phyloP scores from a whole-genome alignment of 1,140 invertebrate species.

The Brachionus sp. region DNA sequence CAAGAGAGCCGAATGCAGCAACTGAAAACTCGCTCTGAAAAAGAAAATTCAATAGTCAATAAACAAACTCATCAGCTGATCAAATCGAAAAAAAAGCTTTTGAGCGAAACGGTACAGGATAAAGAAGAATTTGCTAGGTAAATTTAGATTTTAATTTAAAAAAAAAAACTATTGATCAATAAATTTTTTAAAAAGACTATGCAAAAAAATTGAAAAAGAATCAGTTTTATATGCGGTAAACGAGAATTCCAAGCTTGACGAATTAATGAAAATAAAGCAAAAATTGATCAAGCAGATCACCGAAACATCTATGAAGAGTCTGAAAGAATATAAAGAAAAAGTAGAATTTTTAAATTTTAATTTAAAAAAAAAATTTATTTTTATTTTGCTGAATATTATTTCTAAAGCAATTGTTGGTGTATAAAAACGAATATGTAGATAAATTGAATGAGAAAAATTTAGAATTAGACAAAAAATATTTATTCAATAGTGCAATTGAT shows the following conservation, averaged over 20 bases:
- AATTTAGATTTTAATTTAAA: neutral
- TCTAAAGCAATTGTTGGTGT: neutral
- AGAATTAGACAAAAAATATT: constrained; percentile 1
- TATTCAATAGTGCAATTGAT: neutral
- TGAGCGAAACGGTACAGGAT: neutral
- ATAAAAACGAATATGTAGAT: neutral
- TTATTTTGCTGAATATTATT: neutral
- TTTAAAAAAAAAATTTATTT: neutral
- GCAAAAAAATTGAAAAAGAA: constrained; percentile 41
- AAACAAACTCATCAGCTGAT: constrained; percentile 37
- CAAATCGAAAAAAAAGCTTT: constrained; percentile 17
- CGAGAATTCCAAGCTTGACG: constrained; percentile 25
- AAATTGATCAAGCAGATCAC: neutral
- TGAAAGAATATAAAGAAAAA: constrained; percentile 25
- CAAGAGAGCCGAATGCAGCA: constrained; percentile 20
- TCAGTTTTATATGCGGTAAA: constrained; percentile 8
- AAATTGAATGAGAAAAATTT: neutral
- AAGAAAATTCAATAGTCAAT: constrained; percentile 10
- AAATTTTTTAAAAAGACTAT: neutral
- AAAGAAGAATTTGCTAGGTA: constrained; percentile 43
- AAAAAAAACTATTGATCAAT: neutral
- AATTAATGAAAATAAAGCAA: constrained; percentile 11
- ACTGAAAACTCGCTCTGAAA: constrained; percentile 23
- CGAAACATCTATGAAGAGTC: neutral
- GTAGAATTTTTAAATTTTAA: neutral